Conservation (phyloP, 2,797 vertebrate genomes). For the Numenius phaeopus region DNA sequence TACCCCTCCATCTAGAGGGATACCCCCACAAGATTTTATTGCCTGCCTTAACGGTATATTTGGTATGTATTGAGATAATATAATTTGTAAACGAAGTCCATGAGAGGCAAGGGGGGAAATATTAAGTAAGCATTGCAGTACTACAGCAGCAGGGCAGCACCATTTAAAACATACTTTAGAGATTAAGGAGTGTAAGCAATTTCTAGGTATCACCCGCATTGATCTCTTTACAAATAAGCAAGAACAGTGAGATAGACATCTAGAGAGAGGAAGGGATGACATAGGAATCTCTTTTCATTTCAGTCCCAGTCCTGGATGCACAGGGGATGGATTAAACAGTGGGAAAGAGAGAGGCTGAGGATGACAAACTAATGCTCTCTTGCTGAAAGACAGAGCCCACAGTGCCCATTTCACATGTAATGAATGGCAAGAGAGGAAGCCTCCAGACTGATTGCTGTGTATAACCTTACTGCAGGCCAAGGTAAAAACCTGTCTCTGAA, state of each 20-base stretch:
- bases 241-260: not conserved
- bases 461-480: not conserved
- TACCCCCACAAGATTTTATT: not conserved
- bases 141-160: not conserved
- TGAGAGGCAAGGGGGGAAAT: not conserved
- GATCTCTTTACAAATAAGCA: constrained; percentile 31
- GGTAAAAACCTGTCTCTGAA: not conserved
- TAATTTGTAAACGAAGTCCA: not conserved
- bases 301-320: not conserved
- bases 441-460: not conserved
- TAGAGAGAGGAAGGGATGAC: not conserved
- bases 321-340: not conserved
- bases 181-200: not conserved
- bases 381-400: not conserved
- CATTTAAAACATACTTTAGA: not conserved
- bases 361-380: not conserved
- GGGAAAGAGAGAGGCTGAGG: not conserved
- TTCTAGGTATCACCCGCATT: not conserved
- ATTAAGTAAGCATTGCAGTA: not conserved
- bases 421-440: not conserved
- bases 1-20: not conserved
- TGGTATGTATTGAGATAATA: not conserved
- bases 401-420: not conserved
- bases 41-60: not conserved
- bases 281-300: not conserved